phyloP scores from a whole-genome alignment of 2,888 invertebrate genomes.

The Drosophila pegasa region DNA sequence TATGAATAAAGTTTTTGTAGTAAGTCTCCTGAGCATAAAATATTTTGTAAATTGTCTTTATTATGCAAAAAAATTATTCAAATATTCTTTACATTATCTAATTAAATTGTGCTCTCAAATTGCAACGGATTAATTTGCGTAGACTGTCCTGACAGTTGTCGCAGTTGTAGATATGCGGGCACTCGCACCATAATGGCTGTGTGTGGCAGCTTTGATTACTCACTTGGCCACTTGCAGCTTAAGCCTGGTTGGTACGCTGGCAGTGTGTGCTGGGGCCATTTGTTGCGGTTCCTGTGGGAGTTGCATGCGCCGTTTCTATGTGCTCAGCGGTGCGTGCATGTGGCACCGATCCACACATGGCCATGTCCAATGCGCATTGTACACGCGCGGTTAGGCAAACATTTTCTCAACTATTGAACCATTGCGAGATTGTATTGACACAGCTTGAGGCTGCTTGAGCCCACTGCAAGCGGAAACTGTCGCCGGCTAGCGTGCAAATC shows the following conservation, averaged over 20 bases:
- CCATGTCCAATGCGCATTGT: conserved; percentile 62
- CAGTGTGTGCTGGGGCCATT: conserved; percentile 27
- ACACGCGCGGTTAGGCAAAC: conserved; percentile 74
- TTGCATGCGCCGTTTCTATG: conserved; percentile 23
- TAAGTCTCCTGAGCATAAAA: not conserved
- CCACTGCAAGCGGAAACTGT: conserved; percentile 40
- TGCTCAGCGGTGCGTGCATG: conserved; percentile 57
- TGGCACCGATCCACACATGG: conserved; percentile 53
- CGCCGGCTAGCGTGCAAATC: conserved; percentile 72
- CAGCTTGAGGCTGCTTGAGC: conserved; percentile 34
- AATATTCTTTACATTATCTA: not conserved
- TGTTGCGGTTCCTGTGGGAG: conserved; percentile 41
- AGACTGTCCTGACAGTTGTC: not conserved
- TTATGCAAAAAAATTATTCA: not conserved
- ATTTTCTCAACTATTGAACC: conserved; percentile 79
- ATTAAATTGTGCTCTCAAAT: not conserved
- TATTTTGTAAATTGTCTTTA: not conserved
- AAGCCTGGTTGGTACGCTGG: conserved; percentile 14
- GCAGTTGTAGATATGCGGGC: conserved; percentile 1
- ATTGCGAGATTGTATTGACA: conserved; percentile 75
- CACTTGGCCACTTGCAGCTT: conserved; percentile 27
- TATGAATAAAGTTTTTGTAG: no score
- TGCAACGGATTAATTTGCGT: not conserved
- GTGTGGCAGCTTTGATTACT: conserved; percentile 20
- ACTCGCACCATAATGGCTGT: not conserved